A percentile compares a stretch with the other conserved stretches of the same genome.
Evolutionary conservation across 2,113 vertebrate species (phyloP).

Genomic region (Ciconia maguari): DNA sequence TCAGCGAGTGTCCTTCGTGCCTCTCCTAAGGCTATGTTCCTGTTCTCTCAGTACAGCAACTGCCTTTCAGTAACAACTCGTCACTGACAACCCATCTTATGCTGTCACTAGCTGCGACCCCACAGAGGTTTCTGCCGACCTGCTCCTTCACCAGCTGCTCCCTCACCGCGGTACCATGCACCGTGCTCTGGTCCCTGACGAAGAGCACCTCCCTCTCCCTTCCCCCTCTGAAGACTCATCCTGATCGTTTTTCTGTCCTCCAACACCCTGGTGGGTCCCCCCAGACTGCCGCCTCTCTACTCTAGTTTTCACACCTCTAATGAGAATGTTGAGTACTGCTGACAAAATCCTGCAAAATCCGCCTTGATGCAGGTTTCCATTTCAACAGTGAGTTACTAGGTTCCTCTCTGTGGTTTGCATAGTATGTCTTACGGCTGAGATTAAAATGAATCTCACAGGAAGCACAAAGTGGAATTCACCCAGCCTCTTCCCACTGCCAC

Average conservation of each 20-base stretch:
- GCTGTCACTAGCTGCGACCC: neutral
- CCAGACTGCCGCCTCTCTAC: neutral
- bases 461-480: neutral
- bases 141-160: neutral
- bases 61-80: neutral
- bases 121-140: neutral
- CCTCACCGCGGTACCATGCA: rapidly evolving
- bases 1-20: rapidly evolving
- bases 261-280: rapidly evolving
- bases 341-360: neutral
- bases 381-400: neutral
- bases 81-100: neutral
- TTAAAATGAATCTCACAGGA: neutral
- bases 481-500: neutral
- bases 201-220: neutral
- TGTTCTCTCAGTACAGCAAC: neutral
- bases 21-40: neutral
- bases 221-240: neutral
- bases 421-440: neutral
- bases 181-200: neutral
- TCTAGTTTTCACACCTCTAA: neutral
- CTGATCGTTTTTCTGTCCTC: neutral
- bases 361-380: neutral
- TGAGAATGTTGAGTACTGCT: neutral
- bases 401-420: neutral